Evolutionary conservation across 2,113 vertebrate species (phyloP).

Genomic region (Entomyzon cyanotis): DNA sequence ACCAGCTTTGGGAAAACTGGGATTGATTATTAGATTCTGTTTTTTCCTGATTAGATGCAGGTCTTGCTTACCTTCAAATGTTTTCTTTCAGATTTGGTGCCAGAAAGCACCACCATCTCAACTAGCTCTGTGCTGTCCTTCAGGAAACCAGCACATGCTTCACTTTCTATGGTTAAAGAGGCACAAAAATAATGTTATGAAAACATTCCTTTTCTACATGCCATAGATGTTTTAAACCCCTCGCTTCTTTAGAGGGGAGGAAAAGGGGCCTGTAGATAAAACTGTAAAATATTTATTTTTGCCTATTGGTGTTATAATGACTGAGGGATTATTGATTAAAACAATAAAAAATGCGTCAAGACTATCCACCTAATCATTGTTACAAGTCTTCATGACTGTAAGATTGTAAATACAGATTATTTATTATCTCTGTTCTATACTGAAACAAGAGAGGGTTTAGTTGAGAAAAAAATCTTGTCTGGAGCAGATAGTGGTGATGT

Average conservation of each 20-base stretch:
- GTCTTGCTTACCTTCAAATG: slow-evolving; percentile 19
- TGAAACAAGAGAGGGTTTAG: slow-evolving; percentile 51
- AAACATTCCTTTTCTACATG: slow-evolving; percentile 73
- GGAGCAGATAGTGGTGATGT: slow-evolving; percentile 55
- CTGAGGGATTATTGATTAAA: slow-evolving; percentile 70
- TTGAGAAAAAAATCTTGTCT: not conserved
- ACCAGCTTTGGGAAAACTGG: slow-evolving; percentile 9
- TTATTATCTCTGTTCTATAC: slow-evolving; percentile 80
- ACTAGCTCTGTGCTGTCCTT: slow-evolving; percentile 58
- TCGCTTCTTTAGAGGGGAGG: not conserved
- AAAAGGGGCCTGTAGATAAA: slow-evolving; percentile 56
- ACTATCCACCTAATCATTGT: slow-evolving; percentile 74
- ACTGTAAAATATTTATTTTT: slow-evolving; percentile 82
- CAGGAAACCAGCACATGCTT: slow-evolving; percentile 36
- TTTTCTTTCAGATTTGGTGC: slow-evolving; percentile 22
- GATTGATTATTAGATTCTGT: not conserved
- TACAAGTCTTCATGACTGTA: slow-evolving; percentile 74
- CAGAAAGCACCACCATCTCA: slow-evolving; percentile 65
- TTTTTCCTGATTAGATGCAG: slow-evolving; percentile 40
- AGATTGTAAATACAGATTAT: slow-evolving; percentile 87
- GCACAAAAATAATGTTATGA: slow-evolving; percentile 69
- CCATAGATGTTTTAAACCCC: slow-evolving; percentile 38
- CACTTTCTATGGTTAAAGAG: slow-evolving; percentile 75
- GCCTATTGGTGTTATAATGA: slow-evolving; percentile 59
- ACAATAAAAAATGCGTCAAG: slow-evolving; percentile 73